Conservation (phyloP, 1,140 invertebrate genomes). For the Odontomachus brunneus region DNA sequence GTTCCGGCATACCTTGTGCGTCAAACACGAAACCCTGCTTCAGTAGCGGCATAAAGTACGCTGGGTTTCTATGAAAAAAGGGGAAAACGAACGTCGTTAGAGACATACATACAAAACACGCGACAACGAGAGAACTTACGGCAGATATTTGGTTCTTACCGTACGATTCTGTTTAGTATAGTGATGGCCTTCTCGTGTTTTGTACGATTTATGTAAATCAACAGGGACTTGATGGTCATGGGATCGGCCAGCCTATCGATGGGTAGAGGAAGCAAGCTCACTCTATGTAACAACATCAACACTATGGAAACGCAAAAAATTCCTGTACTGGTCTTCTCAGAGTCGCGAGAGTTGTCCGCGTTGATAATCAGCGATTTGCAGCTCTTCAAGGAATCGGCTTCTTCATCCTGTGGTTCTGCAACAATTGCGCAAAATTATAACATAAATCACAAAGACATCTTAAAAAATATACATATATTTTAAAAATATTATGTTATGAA, state of each 20-base stretch:
- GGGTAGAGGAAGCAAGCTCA: conserved; percentile 74
- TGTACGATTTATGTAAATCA: conserved; percentile 77
- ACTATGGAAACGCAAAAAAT: conserved; percentile 68
- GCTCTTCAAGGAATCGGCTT: conserved; percentile 76
- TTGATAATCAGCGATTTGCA: conserved; percentile 73
- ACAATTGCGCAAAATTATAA: neutral
- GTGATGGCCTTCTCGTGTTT: conserved; percentile 74
- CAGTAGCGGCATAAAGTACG: conserved; percentile 79
- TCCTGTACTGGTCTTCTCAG: conserved; percentile 47
- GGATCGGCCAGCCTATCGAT: conserved; percentile 79
- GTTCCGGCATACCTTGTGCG: conserved; percentile 76
- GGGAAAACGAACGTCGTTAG: neutral
- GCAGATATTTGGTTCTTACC: conserved; percentile 66
- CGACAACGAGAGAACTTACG: neutral
- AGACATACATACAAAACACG: neutral
- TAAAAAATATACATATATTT: no score
- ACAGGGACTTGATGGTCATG: conserved; percentile 77
- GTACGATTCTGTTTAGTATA: conserved; percentile 78
- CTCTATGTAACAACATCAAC: conserved; percentile 74
- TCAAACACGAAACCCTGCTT: conserved; percentile 82
- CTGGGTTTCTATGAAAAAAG: conserved; percentile 73
- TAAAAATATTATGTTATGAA: no score
- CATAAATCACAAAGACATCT: neutral
- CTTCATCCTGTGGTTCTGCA: conserved; percentile 72
- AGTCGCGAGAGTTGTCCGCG: conserved; percentile 56